phyloP scores from a whole-genome alignment of 2,888 invertebrate genomes.

The Dioctria rufipes region DNA sequence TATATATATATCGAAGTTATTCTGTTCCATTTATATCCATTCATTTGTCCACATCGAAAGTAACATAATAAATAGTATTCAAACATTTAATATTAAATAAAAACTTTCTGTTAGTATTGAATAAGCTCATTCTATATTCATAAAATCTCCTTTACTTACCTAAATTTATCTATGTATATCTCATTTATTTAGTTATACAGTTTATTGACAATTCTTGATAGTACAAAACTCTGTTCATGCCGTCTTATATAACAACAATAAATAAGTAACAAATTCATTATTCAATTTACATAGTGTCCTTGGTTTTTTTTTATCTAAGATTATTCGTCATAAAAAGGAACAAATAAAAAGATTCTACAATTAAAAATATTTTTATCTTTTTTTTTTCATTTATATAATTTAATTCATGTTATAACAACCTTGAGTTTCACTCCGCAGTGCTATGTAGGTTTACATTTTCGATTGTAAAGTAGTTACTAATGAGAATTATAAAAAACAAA shows the following conservation, averaged over 20 bases:
- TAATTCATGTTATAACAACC: conserved; percentile 41
- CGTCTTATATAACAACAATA: conserved; percentile 50
- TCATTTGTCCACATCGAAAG: conserved; percentile 41
- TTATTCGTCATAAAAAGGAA: conserved; percentile 12
- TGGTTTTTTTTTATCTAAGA: conserved; percentile 42
- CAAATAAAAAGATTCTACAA: conserved; percentile 21
- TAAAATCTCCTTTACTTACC: conserved; percentile 40
- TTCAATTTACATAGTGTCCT: conserved; percentile 30
- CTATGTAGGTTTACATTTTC: not conserved
- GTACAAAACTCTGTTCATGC: conserved; percentile 37
- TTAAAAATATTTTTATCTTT: conserved; percentile 31
- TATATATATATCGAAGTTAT: conserved; percentile 41
- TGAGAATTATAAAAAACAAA: not conserved
- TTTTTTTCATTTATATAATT: conserved; percentile 14
- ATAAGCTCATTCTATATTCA: conserved; percentile 52
- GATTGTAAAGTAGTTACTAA: not conserved
- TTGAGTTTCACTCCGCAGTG: conserved; percentile 49
- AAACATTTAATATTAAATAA: conserved; percentile 49
- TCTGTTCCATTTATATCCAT: conserved; percentile 38
- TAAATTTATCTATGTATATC: conserved; percentile 40
- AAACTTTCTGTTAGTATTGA: conserved; percentile 34
- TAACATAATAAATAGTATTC: conserved; percentile 44
- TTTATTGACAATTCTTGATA: conserved; percentile 47
- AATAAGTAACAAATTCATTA: conserved; percentile 48
- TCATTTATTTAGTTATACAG: conserved; percentile 46